Evolutionary conservation across 1,140 invertebrate genomes (phyloP), one percentile per base, ranked within the genome.

Genomic region (Bursaphelenchus mucronatus): DNA sequence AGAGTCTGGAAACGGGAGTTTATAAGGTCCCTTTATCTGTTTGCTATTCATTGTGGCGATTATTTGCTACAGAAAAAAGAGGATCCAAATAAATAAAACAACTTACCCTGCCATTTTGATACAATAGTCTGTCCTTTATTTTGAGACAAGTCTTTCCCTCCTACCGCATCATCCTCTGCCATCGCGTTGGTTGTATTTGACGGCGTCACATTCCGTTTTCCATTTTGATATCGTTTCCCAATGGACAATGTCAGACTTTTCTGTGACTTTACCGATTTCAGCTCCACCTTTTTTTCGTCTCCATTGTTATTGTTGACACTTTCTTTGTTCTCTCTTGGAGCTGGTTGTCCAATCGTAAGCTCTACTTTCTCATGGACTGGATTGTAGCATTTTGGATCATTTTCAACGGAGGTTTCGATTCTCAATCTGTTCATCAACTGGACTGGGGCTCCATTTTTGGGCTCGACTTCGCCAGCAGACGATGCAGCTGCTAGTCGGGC

Each of bases 401-500:
- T 68, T 0, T 68, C 67, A 1, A 74, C 54, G 8, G 67, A 66
- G 5, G 71, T 74, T 15, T 74, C 70, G 15, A 70, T 52, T 39
- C 54, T 11, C 69, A 71, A 69, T 19, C 51, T 72, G 21, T 58
- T 61, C 46, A 71, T 74, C n/a, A 71, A 49, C 21, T 21, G 11
- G 61, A n/a, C 45, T 2, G 7, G 11, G 0, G 62, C 45, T 30
- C 44, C 51, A 13, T 47, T 52, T 44, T 41, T 72, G 40, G 46
- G 53, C 30, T n/a, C 19, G n/a, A 15, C 30, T 11, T n/a, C 58
- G 10, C 61, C 51, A 3, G n/a, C 53, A 63, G 11, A 11, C 1
- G 62, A 66, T 7, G 68, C 75, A 9, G 76, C 76, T 2, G 77
- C 77, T 39, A 80, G 57, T 56, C 78, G 51, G 39, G 79, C 78